Percentiles rank a stretch among this genome's conserved stretches.
phyloP scores from a whole-genome alignment of 2,797 vertebrate species.

The Chrysolophus pictus region DNA sequence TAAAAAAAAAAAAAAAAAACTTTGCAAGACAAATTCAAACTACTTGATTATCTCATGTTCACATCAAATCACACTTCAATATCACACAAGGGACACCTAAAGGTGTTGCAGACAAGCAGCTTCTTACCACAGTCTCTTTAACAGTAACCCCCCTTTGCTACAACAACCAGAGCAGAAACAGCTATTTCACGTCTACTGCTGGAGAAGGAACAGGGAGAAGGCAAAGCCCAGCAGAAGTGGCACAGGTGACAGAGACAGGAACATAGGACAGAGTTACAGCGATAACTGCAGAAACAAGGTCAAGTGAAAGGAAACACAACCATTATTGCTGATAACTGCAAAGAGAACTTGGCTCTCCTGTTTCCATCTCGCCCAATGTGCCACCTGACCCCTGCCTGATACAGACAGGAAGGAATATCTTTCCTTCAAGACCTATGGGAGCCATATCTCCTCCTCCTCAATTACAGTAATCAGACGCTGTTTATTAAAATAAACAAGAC shows the following conservation, averaged over 20 bases:
- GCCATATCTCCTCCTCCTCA: neutral
- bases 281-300: neutral
- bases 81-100: neutral
- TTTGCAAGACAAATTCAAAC: neutral
- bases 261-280: accelerated
- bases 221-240: accelerated
- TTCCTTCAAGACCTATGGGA: neutral
- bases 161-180: neutral
- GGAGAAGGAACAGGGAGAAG: neutral
- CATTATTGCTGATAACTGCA: neutral
- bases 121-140: neutral
- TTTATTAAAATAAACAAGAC: neutral
- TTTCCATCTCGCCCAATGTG: neutral
- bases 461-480: neutral
- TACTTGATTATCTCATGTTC: neutral
- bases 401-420: neutral
- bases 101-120: neutral
- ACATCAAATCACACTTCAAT: neutral
- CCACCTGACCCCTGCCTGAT: neutral
- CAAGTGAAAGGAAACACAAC: accelerated
- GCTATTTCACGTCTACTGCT: neutral
- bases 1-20: neutral
- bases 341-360: neutral
- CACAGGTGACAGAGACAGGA: accelerated
- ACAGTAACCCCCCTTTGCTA: neutral